phyloP scores from a whole-genome alignment of 2,888 invertebrate species.

The Cephus pygmeus region DNA sequence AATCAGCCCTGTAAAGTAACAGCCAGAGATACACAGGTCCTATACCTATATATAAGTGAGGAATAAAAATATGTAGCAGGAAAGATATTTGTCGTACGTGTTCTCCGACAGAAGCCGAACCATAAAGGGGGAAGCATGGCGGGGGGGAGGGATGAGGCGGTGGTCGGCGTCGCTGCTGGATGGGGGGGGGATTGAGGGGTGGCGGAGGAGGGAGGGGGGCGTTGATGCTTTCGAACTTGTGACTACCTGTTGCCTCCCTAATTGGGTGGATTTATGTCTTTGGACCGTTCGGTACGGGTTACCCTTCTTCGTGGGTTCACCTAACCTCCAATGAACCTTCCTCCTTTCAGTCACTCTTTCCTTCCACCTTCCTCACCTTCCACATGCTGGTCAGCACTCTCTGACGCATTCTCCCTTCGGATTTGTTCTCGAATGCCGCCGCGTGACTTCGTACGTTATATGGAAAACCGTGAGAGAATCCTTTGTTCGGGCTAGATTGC shows the following conservation, averaged over 20 bases:
- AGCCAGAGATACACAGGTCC: not conserved
- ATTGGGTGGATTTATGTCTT: conserved; percentile 55
- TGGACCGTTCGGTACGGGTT: conserved; percentile 18
- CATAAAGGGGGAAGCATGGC: not conserved
- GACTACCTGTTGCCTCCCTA: conserved; percentile 53
- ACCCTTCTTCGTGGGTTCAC: not conserved
- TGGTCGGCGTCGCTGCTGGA: not conserved
- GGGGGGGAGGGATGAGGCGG: not conserved
- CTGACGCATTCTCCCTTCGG: not conserved
- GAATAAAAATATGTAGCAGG: not conserved
- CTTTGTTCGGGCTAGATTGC: not conserved
- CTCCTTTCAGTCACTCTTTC: not conserved
- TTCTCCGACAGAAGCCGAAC: not conserved
- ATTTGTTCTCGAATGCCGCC: not conserved
- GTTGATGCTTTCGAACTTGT: conserved; percentile 39
- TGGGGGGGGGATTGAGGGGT: not conserved
- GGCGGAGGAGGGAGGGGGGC: not conserved
- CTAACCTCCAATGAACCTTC: not conserved
- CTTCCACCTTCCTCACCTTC: not conserved
- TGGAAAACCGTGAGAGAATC: not conserved
- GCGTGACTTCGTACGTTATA: not conserved
- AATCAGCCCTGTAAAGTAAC: not conserved
- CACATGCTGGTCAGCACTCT: not conserved
- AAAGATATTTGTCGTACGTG: not conserved
- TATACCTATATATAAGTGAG: not conserved